A percentile compares a stretch with the other conserved stretches of the same genome.
phyloP scores from a whole-genome alignment of 2,888 invertebrate species.

The Rhyacophila evoluta region DNA sequence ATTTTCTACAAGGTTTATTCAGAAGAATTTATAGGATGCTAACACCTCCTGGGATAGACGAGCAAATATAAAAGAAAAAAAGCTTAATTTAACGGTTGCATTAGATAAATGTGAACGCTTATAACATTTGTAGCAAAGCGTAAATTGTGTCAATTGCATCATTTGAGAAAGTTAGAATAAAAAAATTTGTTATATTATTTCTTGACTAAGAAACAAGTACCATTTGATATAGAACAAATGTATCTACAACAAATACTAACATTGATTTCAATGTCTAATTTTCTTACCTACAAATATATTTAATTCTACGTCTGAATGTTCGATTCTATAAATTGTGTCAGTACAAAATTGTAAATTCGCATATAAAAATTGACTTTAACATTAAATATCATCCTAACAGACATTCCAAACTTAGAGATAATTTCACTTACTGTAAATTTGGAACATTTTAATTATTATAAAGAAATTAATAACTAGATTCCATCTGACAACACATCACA shows the following conservation, averaged over 20 bases:
- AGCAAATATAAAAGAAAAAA: too few relatives aligned
- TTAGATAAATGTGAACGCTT: too few relatives aligned
- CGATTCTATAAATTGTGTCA: neutral
- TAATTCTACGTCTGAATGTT: neutral
- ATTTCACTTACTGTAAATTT: neutral
- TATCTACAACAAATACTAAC: neutral
- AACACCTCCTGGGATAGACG: too few relatives aligned
- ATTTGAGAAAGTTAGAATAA: too few relatives aligned
- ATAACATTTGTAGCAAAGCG: too few relatives aligned
- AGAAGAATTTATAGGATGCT: too few relatives aligned
- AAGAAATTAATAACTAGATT: neutral
- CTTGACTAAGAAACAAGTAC: neutral
- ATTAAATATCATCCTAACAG: neutral
- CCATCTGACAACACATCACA: neutral
- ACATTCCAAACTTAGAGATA: neutral
- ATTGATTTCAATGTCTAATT: neutral
- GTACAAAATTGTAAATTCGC: conserved; percentile 13
- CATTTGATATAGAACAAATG: neutral
- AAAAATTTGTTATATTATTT: too few relatives aligned
- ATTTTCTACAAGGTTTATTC: too few relatives aligned
- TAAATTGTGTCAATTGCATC: too few relatives aligned
- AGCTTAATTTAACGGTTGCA: too few relatives aligned
- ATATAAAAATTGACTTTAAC: conserved; percentile 7
- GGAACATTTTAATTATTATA: neutral
- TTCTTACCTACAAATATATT: neutral